These are phyloP conservation scores for Tetranychus urticae DNA, from an alignment of 1,140 invertebrate species.

Conservation along the genomic window DNA sequence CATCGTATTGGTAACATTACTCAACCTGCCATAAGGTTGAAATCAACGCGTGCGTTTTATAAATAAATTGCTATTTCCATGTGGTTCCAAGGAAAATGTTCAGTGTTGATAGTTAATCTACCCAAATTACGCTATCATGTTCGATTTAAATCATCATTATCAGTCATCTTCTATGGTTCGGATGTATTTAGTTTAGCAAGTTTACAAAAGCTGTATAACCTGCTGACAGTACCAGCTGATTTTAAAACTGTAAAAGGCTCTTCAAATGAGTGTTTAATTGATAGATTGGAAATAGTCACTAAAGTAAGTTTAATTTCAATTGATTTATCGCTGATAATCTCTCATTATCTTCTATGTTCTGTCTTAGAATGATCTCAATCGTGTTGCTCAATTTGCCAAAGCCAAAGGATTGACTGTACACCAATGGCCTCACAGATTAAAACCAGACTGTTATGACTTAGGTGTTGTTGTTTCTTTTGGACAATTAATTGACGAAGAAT, in stretches of 20 bases:
- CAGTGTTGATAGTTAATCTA: no score
- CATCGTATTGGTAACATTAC: no score
- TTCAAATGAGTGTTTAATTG: neutral
- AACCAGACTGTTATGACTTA: conserved; percentile 19
- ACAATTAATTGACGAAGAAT: conserved; percentile 19
- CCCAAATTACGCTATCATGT: no score
- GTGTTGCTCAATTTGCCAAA: conserved; percentile 15
- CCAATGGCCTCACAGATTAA: conserved; percentile 18
- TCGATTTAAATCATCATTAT: neutral
- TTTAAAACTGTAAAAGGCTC: neutral
- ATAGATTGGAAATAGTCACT: conserved; percentile 2
- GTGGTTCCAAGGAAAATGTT: no score
- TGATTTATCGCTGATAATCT: neutral
- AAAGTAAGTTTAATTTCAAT: conserved; percentile 9
- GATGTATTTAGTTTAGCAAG: neutral
- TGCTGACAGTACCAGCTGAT: neutral
- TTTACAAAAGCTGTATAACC: neutral
- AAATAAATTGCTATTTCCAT: no score
- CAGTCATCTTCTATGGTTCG: neutral
- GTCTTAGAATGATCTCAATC: conserved; percentile 2
- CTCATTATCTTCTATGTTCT: neutral
- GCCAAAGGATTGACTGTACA: conserved; percentile 12
- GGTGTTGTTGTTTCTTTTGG: conserved; percentile 25
- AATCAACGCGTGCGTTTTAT: no score
- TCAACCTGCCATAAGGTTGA: no score